Percentiles rank a stretch among this genome's conserved stretches.
phyloP scores from a whole-genome alignment of 64 coral and sea anemone species.

The Pachyseris speciosa region DNA sequence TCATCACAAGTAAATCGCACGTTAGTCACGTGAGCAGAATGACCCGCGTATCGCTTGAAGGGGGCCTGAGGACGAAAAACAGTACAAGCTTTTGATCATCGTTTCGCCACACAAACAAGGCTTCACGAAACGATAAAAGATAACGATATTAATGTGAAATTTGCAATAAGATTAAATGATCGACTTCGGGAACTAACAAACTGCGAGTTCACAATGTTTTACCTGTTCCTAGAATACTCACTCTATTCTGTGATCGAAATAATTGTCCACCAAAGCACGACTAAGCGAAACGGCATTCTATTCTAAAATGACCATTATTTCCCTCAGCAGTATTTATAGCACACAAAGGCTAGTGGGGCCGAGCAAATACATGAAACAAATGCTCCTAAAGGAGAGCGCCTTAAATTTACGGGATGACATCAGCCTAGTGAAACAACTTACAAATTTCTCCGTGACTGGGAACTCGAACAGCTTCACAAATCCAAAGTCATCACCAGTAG shows the following conservation, averaged over 20 bases:
- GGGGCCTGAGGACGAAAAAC: constrained; percentile 64
- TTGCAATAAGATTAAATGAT: neutral
- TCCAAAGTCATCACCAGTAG: constrained; percentile 98
- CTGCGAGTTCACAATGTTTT: too few relatives aligned
- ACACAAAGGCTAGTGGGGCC: too few relatives aligned
- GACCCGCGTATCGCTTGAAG: constrained; percentile 93
- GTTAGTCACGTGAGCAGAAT: constrained; percentile 99
- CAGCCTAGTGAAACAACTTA: constrained; percentile 63
- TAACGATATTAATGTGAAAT: neutral
- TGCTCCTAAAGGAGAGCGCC: too few relatives aligned
- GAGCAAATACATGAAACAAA: too few relatives aligned
- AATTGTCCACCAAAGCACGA: neutral
- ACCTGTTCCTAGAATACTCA: too few relatives aligned
- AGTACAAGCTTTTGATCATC: neutral
- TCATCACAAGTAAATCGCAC: constrained; percentile 97
- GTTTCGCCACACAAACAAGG: too few relatives aligned
- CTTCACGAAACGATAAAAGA: too few relatives aligned
- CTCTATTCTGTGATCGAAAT: neutral
- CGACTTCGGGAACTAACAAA: too few relatives aligned
- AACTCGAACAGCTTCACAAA: constrained; percentile 99
- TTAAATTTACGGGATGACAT: neutral
- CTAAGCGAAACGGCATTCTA: too few relatives aligned
- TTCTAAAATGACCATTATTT: too few relatives aligned
- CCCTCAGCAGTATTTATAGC: too few relatives aligned
- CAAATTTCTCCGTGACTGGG: constrained; percentile 96